These are phyloP conservation scores for Scomber colias DNA, from an alignment of 2,113 vertebrate species.

Conservation along the genomic window DNA sequence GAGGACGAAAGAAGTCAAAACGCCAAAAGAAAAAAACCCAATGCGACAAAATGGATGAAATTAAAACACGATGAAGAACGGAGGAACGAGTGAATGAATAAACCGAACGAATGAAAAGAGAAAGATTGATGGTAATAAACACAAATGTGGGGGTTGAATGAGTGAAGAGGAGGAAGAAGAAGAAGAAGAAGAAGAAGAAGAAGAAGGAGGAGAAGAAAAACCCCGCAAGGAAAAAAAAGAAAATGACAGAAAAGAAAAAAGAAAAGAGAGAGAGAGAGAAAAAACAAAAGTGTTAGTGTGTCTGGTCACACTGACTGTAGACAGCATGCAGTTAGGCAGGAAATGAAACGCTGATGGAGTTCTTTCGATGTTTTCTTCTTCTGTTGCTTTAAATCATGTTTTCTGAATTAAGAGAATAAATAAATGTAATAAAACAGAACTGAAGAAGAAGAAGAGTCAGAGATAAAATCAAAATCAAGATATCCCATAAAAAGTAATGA, in stretches of 20 bases:
- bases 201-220: no score
- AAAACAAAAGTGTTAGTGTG: slow-evolving; percentile 66
- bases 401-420: no score
- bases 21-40: background rate
- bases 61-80: background rate
- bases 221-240: slow-evolving; percentile 7
- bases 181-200: background rate
- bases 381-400: no score
- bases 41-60: background rate
- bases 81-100: slow-evolving; percentile 2
- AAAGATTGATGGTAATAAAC: slow-evolving; percentile 26
- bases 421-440: no score
- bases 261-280: slow-evolving; percentile 27
- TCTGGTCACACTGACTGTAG: slow-evolving; percentile 34
- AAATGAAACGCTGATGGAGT: slow-evolving; percentile 6
- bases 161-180: background rate
- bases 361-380: no score
- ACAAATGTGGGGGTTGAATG: slow-evolving; percentile 7
- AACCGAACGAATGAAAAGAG: background rate
- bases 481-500: no score
- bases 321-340: slow-evolving; percentile 52
- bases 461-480: no score
- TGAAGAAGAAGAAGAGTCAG: no score
- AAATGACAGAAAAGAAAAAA: slow-evolving; percentile 16
- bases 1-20: background rate